phyloP scores from a whole-genome alignment of 2,113 vertebrate species.

The Baryphthengus martii region DNA sequence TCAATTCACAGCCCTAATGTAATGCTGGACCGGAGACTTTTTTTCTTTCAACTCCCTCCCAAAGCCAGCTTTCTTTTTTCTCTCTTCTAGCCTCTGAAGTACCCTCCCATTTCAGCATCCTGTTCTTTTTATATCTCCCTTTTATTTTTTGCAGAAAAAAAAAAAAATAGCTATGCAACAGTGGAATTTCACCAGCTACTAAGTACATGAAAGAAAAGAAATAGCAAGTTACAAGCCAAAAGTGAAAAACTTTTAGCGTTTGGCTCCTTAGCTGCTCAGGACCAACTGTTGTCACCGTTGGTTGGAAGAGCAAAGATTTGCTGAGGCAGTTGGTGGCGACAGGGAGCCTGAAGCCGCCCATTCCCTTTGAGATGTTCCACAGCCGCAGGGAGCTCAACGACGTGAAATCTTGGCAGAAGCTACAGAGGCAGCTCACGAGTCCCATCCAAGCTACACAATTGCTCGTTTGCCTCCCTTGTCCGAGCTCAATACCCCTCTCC shows the following conservation, averaged over 20 bases:
- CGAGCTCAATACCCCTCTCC: neutral
- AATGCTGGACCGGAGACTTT: neutral
- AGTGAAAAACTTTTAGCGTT: neutral
- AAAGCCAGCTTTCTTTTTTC: neutral
- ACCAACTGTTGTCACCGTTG: accelerated
- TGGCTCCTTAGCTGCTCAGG: neutral
- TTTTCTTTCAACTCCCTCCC: neutral
- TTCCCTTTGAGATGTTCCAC: neutral
- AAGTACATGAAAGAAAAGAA: neutral
- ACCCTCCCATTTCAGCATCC: neutral
- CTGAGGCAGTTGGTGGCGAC: accelerated
- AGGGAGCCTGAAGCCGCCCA: neutral
- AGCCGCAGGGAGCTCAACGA: accelerated
- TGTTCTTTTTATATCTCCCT: neutral
- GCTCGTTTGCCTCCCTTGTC: neutral
- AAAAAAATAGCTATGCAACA: neutral
- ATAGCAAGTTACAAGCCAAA: neutral
- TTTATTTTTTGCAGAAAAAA: neutral
- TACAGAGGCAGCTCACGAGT: neutral
- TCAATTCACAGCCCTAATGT: neutral
- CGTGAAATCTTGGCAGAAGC: neutral
- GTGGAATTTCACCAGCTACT: neutral
- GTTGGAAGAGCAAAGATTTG: neutral
- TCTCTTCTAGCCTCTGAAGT: neutral
- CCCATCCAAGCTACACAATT: neutral